Conservation (phyloP, 2,888 invertebrate species). For the Lymantria dispar region DNA sequence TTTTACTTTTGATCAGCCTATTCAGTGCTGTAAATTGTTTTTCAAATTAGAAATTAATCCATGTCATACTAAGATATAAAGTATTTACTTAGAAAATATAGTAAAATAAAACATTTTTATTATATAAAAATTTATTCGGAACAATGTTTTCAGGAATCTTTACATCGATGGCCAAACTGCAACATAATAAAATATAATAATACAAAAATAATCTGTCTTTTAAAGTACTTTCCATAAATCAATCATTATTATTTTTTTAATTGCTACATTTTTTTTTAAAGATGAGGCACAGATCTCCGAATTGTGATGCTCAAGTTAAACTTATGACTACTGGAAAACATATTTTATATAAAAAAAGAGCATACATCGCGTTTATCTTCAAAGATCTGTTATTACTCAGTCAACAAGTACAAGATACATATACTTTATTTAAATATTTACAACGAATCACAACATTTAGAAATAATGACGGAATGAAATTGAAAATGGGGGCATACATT, state of each 20-base stretch:
- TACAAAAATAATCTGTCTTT: conserved; percentile 75
- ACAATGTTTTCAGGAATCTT: conserved; percentile 52
- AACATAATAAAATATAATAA: conserved; percentile 55
- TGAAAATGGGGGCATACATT: conserved; percentile 26
- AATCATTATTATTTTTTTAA: conserved; percentile 17
- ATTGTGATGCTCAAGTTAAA: conserved; percentile 26
- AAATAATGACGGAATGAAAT: conserved; percentile 31
- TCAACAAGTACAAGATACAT: conserved; percentile 70
- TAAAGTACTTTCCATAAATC: conserved; percentile 42
- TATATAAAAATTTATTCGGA: conserved; percentile 68
- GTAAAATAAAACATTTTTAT: conserved; percentile 32
- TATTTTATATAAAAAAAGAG: conserved; percentile 4
- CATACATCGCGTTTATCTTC: conserved; percentile 11
- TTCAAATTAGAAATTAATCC: too few relatives aligned
- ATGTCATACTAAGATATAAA: neutral
- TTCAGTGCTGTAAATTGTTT: too few relatives aligned
- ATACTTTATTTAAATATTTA: conserved; percentile 53
- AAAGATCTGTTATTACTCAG: conserved; percentile 38
- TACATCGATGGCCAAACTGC: conserved; percentile 50
- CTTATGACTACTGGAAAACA: conserved; percentile 32
- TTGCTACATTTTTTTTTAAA: conserved; percentile 20
- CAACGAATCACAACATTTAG: conserved; percentile 56
- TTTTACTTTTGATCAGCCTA: too few relatives aligned
- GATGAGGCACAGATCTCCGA: conserved; percentile 30
- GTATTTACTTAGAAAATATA: neutral